phyloP scores from a whole-genome alignment of 2,888 invertebrate genomes.

The Platycheirus albimanus region DNA sequence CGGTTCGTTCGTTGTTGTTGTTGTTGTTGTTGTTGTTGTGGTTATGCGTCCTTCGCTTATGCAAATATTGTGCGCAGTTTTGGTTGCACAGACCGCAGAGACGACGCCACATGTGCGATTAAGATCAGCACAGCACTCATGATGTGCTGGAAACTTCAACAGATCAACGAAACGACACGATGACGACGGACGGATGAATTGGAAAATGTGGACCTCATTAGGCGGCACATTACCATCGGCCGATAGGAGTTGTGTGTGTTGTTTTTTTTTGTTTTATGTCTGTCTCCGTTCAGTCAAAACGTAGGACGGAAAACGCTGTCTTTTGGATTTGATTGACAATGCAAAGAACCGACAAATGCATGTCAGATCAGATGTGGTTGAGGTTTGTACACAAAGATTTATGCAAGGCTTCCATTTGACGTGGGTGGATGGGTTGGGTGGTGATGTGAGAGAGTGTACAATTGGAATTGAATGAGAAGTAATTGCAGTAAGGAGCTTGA shows the following conservation, averaged over 20 bases:
- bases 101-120: constrained; percentile 68
- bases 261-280: too few species aligned
- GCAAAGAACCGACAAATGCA: constrained; percentile 64
- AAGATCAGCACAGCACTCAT: constrained; percentile 44
- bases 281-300: constrained; percentile 20
- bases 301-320: constrained; percentile 48
- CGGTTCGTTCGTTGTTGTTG: too few species aligned
- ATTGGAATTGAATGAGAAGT: constrained; percentile 27
- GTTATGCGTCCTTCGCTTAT: constrained; percentile 69
- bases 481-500: constrained; percentile 28
- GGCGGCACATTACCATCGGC: constrained; percentile 64
- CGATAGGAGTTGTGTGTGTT: constrained; percentile 43
- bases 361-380: constrained; percentile 55
- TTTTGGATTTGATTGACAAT: constrained; percentile 62
- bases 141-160: constrained; percentile 53
- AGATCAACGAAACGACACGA: constrained; percentile 5
- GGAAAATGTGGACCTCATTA: constrained; percentile 72
- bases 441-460: not conserved
- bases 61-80: constrained; percentile 65
- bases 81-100: constrained; percentile 28
- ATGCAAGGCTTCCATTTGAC: constrained; percentile 22
- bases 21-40: too few species aligned
- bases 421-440: constrained; percentile 32
- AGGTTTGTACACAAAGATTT: constrained; percentile 14
- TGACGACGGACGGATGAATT: constrained; percentile 64